A percentile compares a stretch with the other conserved stretches of the same genome.
Evolutionary conservation across 2,113 vertebrate species (phyloP).

Genomic region (Gobiocypris rarus): DNA sequence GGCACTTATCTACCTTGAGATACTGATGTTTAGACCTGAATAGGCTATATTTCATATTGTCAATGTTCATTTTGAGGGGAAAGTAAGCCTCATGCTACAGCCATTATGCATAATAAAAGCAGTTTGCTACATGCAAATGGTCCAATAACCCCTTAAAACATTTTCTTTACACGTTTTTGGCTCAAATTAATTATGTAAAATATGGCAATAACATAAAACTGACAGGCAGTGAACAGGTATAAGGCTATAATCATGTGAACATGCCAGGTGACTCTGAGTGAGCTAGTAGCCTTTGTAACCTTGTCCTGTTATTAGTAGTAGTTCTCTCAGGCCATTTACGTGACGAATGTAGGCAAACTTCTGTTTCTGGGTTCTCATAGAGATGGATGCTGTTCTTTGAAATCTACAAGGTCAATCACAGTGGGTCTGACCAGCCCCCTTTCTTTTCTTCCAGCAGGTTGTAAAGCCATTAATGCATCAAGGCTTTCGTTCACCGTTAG

Average conservation of each 20-base stretch:
- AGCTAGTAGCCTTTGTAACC: background rate
- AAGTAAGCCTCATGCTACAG: background rate
- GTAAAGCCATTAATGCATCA: slow-evolving; percentile 73
- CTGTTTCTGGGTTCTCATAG: slow-evolving; percentile 1
- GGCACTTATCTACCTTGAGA: no score
- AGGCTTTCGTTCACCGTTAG: slow-evolving; percentile 53
- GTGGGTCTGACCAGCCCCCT: slow-evolving; percentile 52
- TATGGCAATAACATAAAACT: background rate
- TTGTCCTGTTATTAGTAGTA: slow-evolving; percentile 13
- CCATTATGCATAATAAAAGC: background rate
- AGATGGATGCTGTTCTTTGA: slow-evolving; percentile 46
- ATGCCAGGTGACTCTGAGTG: background rate
- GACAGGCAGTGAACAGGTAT: slow-evolving; percentile 7
- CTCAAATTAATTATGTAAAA: no score
- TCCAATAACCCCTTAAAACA: background rate
- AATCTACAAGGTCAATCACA: slow-evolving; percentile 49
- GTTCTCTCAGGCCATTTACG: background rate
- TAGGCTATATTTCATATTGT: background rate
- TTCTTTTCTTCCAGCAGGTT: slow-evolving; percentile 71
- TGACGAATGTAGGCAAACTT: background rate
- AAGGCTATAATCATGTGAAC: background rate
- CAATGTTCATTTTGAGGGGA: background rate
- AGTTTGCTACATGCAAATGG: background rate
- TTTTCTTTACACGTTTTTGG: background rate
- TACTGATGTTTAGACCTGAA: background rate